phyloP scores from a whole-genome alignment of 2,113 vertebrate genomes.

The Numida meleagris region DNA sequence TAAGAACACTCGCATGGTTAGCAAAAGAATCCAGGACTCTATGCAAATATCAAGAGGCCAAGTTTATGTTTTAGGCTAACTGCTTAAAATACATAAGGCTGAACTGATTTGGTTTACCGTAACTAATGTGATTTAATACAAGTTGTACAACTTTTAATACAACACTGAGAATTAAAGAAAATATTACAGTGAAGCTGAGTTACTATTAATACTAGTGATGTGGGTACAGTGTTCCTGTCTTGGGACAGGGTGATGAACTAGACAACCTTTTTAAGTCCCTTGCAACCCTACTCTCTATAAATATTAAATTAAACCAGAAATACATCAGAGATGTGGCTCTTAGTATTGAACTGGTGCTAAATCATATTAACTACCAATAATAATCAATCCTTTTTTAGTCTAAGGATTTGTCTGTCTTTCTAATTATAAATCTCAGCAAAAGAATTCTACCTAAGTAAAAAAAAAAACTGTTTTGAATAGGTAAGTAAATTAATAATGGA shows the following conservation, averaged over 20 bases:
- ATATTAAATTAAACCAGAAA: conserved; percentile 46
- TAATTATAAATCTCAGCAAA: conserved; percentile 23
- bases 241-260: neutral
- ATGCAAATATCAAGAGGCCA: neutral
- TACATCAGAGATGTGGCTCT: neutral
- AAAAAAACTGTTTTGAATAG: conserved; percentile 14
- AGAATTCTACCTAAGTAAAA: neutral
- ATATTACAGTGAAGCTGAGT: neutral
- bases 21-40: neutral
- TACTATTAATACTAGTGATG: neutral
- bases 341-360: conserved; percentile 16
- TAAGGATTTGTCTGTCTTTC: neutral
- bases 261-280: neutral
- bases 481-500: conserved; percentile 9
- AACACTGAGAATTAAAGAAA: neutral
- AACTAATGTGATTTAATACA: neutral
- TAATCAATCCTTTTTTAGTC: conserved; percentile 48
- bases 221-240: neutral
- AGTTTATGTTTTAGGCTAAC: neutral
- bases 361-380: conserved; percentile 52
- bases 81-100: neutral
- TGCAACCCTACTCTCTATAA: neutral
- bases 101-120: neutral
- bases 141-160: neutral
- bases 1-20: neutral